phyloP scores from a whole-genome alignment of 1,140 invertebrate genomes.

The Streblospio benedicti region DNA sequence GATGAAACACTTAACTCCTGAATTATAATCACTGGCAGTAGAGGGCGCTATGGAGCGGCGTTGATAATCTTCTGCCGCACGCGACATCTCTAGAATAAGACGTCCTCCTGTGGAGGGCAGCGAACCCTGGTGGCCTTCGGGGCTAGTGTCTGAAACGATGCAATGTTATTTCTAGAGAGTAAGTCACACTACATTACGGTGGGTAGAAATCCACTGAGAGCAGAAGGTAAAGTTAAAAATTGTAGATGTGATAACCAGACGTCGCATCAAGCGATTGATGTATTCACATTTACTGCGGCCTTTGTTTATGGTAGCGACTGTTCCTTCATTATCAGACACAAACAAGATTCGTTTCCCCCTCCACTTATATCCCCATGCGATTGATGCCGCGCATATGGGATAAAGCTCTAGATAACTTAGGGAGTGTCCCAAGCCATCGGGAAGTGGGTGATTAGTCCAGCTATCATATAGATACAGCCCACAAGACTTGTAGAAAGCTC shows the following conservation, averaged over 20 bases:
- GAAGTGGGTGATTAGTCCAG: no score
- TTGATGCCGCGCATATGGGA: not conserved
- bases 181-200: not conserved
- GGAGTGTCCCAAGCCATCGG: not conserved
- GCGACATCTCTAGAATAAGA: no score
- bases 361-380: not conserved
- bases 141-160: not conserved
- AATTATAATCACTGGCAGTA: no score
- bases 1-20: no score
- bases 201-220: not conserved
- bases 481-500: not conserved
- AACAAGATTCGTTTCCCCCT: not conserved
- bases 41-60: no score
- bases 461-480: not conserved
- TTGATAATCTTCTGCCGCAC: no score
- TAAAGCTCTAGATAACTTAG: not conserved
- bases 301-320: not conserved
- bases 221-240: not conserved
- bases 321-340: not conserved
- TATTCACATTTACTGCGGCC: not conserved
- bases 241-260: not conserved
- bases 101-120: not conserved
- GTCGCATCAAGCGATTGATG: not conserved
- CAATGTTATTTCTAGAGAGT: not conserved
- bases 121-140: not conserved